Percentiles rank a stretch among this genome's conserved stretches.
Evolutionary conservation across 1,140 invertebrate species (phyloP).

Genomic region (Steinernema khuongi): DNA sequence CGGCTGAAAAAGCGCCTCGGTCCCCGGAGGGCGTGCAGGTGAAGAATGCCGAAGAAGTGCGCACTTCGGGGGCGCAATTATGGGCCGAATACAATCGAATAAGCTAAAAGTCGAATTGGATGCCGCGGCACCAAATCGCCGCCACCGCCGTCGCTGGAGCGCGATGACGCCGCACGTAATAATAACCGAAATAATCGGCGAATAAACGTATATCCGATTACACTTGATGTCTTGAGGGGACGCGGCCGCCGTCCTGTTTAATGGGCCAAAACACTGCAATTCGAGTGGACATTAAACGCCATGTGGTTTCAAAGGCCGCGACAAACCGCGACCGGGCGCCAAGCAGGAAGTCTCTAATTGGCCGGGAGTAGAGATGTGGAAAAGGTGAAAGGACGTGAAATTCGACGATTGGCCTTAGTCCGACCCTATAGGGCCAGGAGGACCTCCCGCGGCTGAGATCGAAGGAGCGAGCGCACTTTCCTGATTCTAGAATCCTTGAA

Average conservation of each 20-base stretch:
- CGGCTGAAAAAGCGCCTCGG: not conserved
- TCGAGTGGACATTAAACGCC: constrained; percentile 12
- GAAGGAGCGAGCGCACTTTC: no score
- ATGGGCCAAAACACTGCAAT: constrained; percentile 13
- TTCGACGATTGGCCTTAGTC: no score
- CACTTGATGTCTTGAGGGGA: constrained; percentile 8
- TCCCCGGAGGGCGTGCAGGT: not conserved
- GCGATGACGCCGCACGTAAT: not conserved
- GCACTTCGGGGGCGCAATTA: not conserved
- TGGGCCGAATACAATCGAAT: constrained; percentile 10
- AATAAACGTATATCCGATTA: constrained; percentile 17
- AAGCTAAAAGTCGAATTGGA: constrained; percentile 15
- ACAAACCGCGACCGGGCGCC: no score
- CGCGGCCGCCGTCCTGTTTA: not conserved
- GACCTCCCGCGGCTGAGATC: no score
- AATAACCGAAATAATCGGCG: constrained; percentile 7
- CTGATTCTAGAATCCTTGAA: no score
- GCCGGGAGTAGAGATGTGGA: not conserved
- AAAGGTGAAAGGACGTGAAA: not conserved
- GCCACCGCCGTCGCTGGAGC: not conserved
- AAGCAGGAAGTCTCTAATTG: not conserved
- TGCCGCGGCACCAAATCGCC: not conserved
- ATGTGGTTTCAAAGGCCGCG: constrained; percentile 1
- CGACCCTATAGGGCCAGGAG: no score
- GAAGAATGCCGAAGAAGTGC: not conserved